phyloP scores from a whole-genome alignment of 2,888 invertebrate species.

The Eumerus sabulonum region DNA sequence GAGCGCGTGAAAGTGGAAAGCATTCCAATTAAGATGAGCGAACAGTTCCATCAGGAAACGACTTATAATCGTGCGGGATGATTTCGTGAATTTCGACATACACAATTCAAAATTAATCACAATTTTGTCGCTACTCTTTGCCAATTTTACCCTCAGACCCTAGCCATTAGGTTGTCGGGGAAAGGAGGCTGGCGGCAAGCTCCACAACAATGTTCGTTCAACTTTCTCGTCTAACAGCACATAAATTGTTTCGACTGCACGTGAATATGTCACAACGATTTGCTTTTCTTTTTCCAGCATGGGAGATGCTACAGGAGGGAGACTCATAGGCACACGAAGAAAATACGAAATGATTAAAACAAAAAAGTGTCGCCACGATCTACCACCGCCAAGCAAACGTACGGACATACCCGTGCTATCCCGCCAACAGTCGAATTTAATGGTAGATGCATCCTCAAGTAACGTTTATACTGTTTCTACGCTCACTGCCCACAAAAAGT shows the following conservation, averaged over 20 bases:
- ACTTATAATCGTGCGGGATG: slow-evolving; percentile 70
- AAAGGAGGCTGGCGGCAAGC: slow-evolving; percentile 8
- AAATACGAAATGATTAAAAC: not conserved
- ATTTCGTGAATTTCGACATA: slow-evolving; percentile 71
- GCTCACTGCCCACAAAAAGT: slow-evolving; percentile 77
- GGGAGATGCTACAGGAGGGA: not conserved
- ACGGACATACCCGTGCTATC: not conserved
- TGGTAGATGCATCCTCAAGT: slow-evolving; percentile 71
- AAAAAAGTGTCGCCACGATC: slow-evolving; percentile 64
- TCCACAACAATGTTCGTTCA: slow-evolving; percentile 50
- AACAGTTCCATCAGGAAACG: slow-evolving; percentile 66
- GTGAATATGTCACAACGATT: slow-evolving; percentile 65
- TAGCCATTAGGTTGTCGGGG: no score
- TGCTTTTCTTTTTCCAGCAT: slow-evolving; percentile 36
- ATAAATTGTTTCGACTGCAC: slow-evolving; percentile 66
- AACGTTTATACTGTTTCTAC: slow-evolving; percentile 79
- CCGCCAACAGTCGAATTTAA: slow-evolving; percentile 52
- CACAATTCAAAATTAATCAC: slow-evolving; percentile 69
- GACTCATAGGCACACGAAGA: slow-evolving; percentile 4
- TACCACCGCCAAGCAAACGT: slow-evolving; percentile 23
- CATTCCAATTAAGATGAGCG: slow-evolving; percentile 75
- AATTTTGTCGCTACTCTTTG: slow-evolving; percentile 64
- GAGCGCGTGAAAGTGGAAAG: slow-evolving; percentile 78
- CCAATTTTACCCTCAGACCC: slow-evolving; percentile 19
- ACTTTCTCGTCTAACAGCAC: slow-evolving; percentile 67